A percentile compares a stretch with the other conserved stretches of the same genome.
Conservation (phyloP, 2,888 invertebrate species). For the Tenodera sinensis region DNA sequence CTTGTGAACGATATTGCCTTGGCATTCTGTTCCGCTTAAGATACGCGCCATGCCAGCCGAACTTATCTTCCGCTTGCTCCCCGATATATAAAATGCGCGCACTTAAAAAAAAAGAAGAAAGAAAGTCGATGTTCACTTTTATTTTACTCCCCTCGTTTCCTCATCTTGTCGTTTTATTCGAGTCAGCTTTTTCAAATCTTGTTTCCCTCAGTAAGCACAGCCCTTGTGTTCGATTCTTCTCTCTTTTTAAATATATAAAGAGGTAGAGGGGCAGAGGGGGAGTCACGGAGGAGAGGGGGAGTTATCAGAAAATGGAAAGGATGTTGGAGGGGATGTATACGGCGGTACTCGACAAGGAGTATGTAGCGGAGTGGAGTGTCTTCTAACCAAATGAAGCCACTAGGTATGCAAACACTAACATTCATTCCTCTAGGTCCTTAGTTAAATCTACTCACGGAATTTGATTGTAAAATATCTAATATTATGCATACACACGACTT, state of each 20-base stretch:
- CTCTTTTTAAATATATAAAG: conserved; percentile 14
- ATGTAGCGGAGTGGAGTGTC: neutral
- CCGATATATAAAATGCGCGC: neutral
- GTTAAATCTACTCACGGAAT: too few species aligned
- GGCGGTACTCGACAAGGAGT: neutral
- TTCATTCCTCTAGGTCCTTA: too few species aligned
- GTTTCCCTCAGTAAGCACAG: conserved; percentile 20
- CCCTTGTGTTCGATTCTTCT: conserved; percentile 12
- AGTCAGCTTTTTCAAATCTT: conserved; percentile 24
- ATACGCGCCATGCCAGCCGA: neutral
- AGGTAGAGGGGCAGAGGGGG: neutral
- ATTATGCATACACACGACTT: too few species aligned
- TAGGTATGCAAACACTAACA: too few species aligned
- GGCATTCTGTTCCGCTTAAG: neutral
- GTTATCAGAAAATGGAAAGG: conserved; percentile 14
- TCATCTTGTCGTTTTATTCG: conserved; percentile 19
- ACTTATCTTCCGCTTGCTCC: neutral
- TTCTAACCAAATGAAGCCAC: neutral
- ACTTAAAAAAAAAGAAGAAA: neutral
- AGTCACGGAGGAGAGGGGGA: conserved; percentile 1
- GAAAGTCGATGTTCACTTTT: neutral
- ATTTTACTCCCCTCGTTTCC: neutral
- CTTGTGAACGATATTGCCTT: neutral
- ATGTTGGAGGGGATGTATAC: conserved; percentile 6
- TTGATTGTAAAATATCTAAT: too few species aligned